Percentiles rank a stretch among this genome's conserved stretches.
These are phyloP conservation scores for Onthophagus sagittarius DNA, from an alignment of 2,888 invertebrate species.

Conservation along the genomic window DNA sequence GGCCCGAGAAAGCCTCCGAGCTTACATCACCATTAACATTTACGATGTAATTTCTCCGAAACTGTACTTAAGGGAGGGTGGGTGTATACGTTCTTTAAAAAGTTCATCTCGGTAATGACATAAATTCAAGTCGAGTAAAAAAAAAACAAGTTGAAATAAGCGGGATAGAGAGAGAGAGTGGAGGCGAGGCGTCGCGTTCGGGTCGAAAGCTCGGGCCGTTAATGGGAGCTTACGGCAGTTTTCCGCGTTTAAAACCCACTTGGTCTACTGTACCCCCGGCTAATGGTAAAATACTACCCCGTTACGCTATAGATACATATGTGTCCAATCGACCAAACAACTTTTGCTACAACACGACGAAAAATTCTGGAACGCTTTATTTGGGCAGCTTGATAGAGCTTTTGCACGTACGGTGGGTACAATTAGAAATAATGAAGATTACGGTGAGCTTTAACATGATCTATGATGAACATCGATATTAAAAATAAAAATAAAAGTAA, in stretches of 20 bases:
- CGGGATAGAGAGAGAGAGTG: neutral
- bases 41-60: conserved; percentile 9
- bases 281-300: conserved; percentile 48
- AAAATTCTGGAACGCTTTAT: conserved; percentile 8
- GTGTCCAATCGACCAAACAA: conserved; percentile 36
- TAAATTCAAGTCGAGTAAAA: conserved; percentile 7
- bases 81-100: conserved; percentile 1
- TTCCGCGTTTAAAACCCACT: conserved; percentile 31
- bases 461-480: conserved; percentile 35
- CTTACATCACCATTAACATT: conserved; percentile 6
- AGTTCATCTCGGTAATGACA: conserved; percentile 14
- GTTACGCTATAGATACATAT: conserved; percentile 43
- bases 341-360: neutral
- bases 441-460: conserved; percentile 43
- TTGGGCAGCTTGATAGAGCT: conserved; percentile 36
- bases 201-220: neutral
- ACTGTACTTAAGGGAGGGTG: neutral
- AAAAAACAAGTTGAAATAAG: neutral
- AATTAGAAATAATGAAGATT: conserved; percentile 49
- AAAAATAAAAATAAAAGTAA: conserved; percentile 21
- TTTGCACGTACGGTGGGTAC: conserved; percentile 44
- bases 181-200: neutral
- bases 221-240: conserved; percentile 7
- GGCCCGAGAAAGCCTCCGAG: neutral
- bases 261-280: conserved; percentile 35